These are phyloP conservation scores for Athrips mouffetella DNA, from an alignment of 2,888 invertebrate species.

Conservation along the genomic window DNA sequence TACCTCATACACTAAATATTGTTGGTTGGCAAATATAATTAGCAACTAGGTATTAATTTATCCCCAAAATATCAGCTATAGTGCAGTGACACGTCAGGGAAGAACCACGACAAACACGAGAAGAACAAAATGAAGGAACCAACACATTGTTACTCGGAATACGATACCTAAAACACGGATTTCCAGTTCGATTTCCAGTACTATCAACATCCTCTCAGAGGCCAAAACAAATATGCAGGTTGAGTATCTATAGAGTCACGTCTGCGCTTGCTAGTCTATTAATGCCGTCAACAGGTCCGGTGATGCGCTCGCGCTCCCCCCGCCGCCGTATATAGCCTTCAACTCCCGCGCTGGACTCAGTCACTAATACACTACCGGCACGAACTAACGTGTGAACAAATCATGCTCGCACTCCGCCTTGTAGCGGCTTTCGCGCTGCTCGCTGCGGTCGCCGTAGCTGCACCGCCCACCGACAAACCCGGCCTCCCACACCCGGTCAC, in stretches of 20 bases:
- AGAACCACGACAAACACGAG: too few relatives aligned
- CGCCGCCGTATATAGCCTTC: conserved; percentile 66
- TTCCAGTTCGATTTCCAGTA: not conserved
- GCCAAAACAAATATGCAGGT: conserved; percentile 27
- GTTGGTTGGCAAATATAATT: too few relatives aligned
- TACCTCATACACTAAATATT: too few relatives aligned
- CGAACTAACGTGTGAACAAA: conserved; percentile 44
- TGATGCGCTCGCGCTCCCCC: conserved; percentile 61
- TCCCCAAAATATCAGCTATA: too few relatives aligned
- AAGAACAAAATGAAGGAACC: not conserved
- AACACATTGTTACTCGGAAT: not conserved
- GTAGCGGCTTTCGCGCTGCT: conserved; percentile 52
- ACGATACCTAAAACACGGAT: not conserved
- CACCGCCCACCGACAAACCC: conserved; percentile 53
- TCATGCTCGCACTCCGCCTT: conserved; percentile 59
- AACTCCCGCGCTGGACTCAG: conserved; percentile 56
- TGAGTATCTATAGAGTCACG: conserved; percentile 27
- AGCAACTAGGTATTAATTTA: too few relatives aligned
- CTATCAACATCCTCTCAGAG: conserved; percentile 12
- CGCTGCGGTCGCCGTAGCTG: conserved; percentile 48
- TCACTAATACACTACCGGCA: conserved; percentile 49
- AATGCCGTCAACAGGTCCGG: conserved; percentile 42
- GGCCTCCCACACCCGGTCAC: conserved; percentile 48
- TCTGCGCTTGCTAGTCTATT: conserved; percentile 35
- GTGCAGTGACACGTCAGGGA: too few relatives aligned